Percentiles rank a stretch among this genome's conserved stretches.
These are phyloP conservation scores for Sarcophaga carnaria DNA, from an alignment of 2,888 invertebrate species.

Conservation along the genomic window DNA sequence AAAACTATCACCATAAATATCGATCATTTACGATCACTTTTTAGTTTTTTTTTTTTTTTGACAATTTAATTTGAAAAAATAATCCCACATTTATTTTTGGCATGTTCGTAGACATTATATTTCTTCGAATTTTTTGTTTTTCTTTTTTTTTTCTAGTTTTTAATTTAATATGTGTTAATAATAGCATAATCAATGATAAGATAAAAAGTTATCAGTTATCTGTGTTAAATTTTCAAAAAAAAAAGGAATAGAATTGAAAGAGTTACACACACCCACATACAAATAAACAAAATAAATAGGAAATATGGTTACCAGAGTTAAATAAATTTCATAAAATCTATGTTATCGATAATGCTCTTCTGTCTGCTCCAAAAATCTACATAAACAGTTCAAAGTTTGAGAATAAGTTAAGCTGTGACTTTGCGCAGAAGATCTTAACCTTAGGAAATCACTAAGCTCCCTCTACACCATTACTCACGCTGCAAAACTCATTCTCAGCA, in stretches of 20 bases:
- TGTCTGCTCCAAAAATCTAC: too few relatives aligned
- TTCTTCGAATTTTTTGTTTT: neutral
- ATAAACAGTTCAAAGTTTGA: too few relatives aligned
- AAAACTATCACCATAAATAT: neutral
- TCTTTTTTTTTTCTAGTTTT: neutral
- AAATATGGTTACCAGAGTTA: too few relatives aligned
- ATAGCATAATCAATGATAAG: slow-evolving; percentile 9
- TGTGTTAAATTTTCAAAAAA: neutral
- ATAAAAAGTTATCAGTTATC: slow-evolving; percentile 16
- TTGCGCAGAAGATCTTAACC: too few relatives aligned
- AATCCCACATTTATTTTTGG: slow-evolving; percentile 20
- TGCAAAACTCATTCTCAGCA: too few relatives aligned
- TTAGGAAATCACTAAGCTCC: too few relatives aligned
- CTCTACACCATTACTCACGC: too few relatives aligned
- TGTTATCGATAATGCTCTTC: too few relatives aligned
- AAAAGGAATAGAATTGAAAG: neutral
- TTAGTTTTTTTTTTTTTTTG: neutral
- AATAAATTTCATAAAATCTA: too few relatives aligned
- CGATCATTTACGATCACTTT: neutral
- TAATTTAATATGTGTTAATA: neutral
- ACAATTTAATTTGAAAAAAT: neutral
- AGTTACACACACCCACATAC: neutral
- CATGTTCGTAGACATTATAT: neutral
- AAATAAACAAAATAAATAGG: too few relatives aligned
- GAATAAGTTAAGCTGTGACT: too few relatives aligned